Percentiles rank a stretch among this genome's conserved stretches.
phyloP scores from a whole-genome alignment of 2,113 vertebrate genomes.

The Peromyscus polionotus region DNA sequence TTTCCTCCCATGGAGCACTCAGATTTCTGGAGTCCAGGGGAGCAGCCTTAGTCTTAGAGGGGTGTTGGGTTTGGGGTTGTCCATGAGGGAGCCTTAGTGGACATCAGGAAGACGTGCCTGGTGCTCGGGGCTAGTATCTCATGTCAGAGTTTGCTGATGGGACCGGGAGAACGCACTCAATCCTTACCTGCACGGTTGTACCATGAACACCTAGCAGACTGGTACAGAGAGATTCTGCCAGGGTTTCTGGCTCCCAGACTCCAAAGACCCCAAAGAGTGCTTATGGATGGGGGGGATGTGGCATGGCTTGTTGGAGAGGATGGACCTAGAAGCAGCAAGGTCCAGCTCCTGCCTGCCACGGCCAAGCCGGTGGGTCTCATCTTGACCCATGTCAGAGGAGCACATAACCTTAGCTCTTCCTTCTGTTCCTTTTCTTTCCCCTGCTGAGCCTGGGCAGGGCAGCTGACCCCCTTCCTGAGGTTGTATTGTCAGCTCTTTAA shows the following conservation, averaged over 20 bases:
- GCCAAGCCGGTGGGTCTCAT: background rate
- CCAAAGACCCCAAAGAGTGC: background rate
- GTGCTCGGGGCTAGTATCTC: background rate
- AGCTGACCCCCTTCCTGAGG: background rate
- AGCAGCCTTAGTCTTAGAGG: background rate
- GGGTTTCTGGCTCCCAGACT: background rate
- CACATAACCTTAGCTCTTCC: background rate
- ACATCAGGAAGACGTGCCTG: background rate
- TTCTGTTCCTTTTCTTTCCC: background rate
- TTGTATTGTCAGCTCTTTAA: background rate
- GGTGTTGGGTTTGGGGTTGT: background rate
- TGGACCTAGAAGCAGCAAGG: background rate
- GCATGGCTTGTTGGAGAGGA: background rate
- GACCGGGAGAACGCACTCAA: background rate
- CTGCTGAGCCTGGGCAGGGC: background rate
- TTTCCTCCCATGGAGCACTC: background rate
- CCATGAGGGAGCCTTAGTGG: background rate
- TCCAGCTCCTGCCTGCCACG: background rate
- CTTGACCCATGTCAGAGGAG: background rate
- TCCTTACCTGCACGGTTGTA: background rate
- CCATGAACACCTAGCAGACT: background rate
- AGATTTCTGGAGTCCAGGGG: background rate
- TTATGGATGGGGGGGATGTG: fast-evolving
- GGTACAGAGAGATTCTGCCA: background rate
- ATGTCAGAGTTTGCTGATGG: background rate